Evolutionary conservation across 2,797 vertebrate genomes (phyloP).

Genomic region (Chloroceryle inda): DNA sequence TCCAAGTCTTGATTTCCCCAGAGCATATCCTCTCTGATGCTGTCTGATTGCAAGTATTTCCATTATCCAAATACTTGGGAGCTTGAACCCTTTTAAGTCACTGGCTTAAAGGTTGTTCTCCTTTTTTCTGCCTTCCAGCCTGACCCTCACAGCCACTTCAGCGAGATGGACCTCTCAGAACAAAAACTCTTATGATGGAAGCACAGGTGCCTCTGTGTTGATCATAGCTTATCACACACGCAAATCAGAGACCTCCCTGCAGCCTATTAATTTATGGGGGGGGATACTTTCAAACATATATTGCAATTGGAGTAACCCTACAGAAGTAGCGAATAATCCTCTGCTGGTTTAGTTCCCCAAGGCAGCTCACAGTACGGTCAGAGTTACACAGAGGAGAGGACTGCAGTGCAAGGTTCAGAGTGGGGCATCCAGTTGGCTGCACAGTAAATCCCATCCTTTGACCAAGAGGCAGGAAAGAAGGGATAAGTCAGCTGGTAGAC

Average conservation of each 20-base stretch:
- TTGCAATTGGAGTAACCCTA: neutral
- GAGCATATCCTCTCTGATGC: neutral
- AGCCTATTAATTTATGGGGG: neutral
- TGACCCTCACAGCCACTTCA: neutral
- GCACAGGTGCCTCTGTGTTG: neutral
- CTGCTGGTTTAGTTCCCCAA: neutral
- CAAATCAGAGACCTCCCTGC: neutral
- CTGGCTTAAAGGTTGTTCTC: neutral
- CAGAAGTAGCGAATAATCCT: neutral
- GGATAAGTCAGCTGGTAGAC: conserved; percentile 12
- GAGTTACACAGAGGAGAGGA: neutral
- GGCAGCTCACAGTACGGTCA: accelerated
- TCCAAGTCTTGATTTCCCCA: neutral
- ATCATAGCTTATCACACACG: neutral
- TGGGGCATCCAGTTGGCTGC: neutral
- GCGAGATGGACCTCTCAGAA: neutral
- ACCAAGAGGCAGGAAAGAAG: neutral
- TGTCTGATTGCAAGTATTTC: neutral
- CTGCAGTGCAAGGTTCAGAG: neutral
- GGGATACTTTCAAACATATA: neutral
- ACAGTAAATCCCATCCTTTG: neutral
- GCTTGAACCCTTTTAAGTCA: neutral
- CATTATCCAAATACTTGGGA: neutral
- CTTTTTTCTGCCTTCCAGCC: neutral
- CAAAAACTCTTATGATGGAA: neutral